A percentile compares a stretch with the other conserved stretches of the same genome.
phyloP scores from a whole-genome alignment of 2,797 vertebrate species.

The Catamblyrhynchus diadema region DNA sequence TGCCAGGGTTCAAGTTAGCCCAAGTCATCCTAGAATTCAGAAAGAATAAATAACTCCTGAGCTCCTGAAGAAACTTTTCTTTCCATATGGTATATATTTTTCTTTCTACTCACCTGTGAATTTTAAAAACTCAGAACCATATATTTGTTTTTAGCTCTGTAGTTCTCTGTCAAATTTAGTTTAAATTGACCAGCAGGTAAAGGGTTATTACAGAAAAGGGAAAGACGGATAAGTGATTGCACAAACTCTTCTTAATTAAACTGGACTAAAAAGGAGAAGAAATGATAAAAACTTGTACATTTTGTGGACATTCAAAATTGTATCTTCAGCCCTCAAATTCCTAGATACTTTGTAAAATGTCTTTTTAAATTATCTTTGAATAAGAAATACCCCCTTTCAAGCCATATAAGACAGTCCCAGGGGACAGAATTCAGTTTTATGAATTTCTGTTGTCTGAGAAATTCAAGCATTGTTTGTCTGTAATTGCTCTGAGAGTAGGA shows the following conservation, averaged over 20 bases:
- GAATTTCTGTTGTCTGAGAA: not conserved
- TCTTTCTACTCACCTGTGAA: not conserved
- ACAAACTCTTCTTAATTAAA: not conserved
- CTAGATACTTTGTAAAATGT: not conserved
- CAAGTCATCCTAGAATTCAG: not conserved
- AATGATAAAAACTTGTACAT: fast-evolving
- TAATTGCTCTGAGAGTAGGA: not conserved
- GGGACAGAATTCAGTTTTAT: not conserved
- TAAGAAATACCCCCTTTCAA: not conserved
- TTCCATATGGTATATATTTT: not conserved
- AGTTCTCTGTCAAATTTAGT: not conserved
- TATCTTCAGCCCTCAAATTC: not conserved
- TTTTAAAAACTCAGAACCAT: not conserved
- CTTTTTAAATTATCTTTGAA: not conserved
- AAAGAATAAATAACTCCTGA: not conserved
- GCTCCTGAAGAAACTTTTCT: not conserved
- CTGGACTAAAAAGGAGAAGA: not conserved
- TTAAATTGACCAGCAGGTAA: not conserved
- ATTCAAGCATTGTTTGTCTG: not conserved
- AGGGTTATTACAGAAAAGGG: not conserved
- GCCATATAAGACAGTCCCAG: not conserved
- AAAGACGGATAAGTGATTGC: not conserved
- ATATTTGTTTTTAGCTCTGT: not conserved
- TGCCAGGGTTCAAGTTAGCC: not conserved
- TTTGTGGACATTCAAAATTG: not conserved